Evolutionary conservation across 2,888 invertebrate genomes (phyloP), one percentile per base, ranked within the genome.

Genomic region (Clusia tigrina): DNA sequence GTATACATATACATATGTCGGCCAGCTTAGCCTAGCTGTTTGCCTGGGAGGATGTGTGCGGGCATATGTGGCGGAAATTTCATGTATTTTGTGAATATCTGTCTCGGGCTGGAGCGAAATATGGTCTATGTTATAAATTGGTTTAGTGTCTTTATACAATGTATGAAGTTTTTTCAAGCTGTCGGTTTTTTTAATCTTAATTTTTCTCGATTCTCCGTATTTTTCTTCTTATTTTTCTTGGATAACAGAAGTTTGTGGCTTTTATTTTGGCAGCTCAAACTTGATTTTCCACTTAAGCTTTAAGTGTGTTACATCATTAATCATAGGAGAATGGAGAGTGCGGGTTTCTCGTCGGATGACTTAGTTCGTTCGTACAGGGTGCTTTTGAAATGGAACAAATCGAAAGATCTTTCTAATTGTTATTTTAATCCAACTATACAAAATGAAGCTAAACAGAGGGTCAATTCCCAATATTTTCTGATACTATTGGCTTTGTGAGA

Each of bases 221-320:
- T 54, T 54, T 25, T 25, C 2, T 25, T 54, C 2, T 25, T 2
- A 24, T 5, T 5, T 25, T 54, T 15, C n/a, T 54, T 26, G 23
- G 17, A 12, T 5, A 12, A 6, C 3, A 22, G 22, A 18, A 18
- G 6, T 22, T 54, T 54, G 15, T 26, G n/a, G 15, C 5, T n/a
- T n/a, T 42, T 61, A 48, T 57, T 52, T 53, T 37, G 48, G 25
- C 48, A 3, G 38, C 38, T 46, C 55, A 18, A 38, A 64, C 64
- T 64, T 58, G 58, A 58, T 64, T 64, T 64, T 64, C 61, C 64
- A 64, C 64, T 64, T 64, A 64, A 54, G 61, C 38, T 54, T 64
- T 61, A 61, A 64, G 61, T 61, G 61, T 61, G 52, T 58, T 58
- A 61, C 58, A 64, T 64, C 64, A 64, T 64, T 64, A 64, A 64